Evolutionary conservation across 2,113 vertebrate genomes (phyloP), one percentile per base, ranked within the genome.

Genomic region (Ahaetulla prasina): DNA sequence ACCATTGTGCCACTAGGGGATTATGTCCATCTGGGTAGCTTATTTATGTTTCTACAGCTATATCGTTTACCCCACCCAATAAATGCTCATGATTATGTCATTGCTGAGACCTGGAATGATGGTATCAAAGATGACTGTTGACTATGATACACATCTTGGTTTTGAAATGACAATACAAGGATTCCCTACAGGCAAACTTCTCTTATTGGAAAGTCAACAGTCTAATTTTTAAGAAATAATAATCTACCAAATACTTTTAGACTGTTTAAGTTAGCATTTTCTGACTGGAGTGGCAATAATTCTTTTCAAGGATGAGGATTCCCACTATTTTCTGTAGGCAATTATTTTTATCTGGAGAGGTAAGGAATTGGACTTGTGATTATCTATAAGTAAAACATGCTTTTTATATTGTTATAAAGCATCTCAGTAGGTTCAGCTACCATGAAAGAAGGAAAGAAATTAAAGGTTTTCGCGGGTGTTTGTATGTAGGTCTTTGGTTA

Each of bases 361-460:
- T 74, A 6, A 74, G 6, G 16, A n/a, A 74, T 74, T 18, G n/a
- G 14, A 74, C 16, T 68, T 68, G 68, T 74, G n/a, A 68, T 68
- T 4, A n/a, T 35, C 63, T 68, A 74, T 35, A 74, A 16, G 63
- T 5, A 74, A 74, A 74, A 35, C 87, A 30, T 27, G 90, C 60
- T 89, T 30, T 39, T 35, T 93, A 92, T 95, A 87, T 63, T 25
- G 47, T 89, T 43, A 47, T 27, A 60, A 16, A 86, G 84, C 22
- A 60, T 55, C 11, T 60, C 22, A 45, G 52, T 23, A 20, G 30
- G 4, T 45, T 35, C 35, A 54, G 0, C 0, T 0, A 39, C 4
- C 0, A 0, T 30, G 52, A 52, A 92, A 92, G 60, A 94, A 95
- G 55, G 39, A 53, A 0, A 0, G 88, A 91, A 18, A 27, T n/a